phyloP scores from a whole-genome alignment of 2,113 vertebrate genomes.

The Thermophis baileyi region DNA sequence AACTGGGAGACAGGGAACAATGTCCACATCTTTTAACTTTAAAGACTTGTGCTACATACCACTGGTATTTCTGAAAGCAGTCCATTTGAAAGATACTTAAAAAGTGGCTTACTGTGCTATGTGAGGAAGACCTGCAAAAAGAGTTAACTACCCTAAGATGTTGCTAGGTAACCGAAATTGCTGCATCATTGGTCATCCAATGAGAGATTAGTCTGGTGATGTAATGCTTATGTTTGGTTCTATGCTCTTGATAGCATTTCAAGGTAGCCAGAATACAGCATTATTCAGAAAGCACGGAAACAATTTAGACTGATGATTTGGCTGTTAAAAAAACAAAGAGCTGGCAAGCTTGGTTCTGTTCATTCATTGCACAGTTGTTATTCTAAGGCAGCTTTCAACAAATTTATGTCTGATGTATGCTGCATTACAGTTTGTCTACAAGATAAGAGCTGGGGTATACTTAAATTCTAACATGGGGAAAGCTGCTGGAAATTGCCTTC shows the following conservation, averaged over 20 bases:
- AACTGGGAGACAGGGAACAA: neutral
- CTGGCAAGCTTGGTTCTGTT: neutral
- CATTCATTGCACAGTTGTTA: neutral
- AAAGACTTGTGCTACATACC: neutral
- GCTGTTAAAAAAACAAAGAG: neutral
- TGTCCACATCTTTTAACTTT: neutral
- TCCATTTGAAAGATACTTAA: neutral
- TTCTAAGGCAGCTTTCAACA: neutral
- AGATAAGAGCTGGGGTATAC: neutral
- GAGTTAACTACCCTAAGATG: slow-evolving; percentile 3
- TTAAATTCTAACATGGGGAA: neutral
- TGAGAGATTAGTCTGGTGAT: slow-evolving; percentile 16
- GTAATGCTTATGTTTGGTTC: slow-evolving; percentile 7
- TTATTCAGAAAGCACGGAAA: slow-evolving; percentile 1
- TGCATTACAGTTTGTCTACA: accelerated
- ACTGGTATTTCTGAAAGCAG: neutral
- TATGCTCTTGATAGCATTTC: slow-evolving; percentile 5
- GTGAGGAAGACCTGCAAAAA: neutral
- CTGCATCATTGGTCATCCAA: slow-evolving; percentile 13
- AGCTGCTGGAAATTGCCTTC: neutral
- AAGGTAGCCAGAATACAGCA: neutral
- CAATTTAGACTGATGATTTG: neutral
- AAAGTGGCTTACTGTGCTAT: neutral
- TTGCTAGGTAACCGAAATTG: slow-evolving; percentile 4
- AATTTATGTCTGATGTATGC: neutral